A percentile compares a stretch with the other conserved stretches of the same genome.
Conservation (phyloP, 2,113 vertebrate genomes). For the Lutjanus erythropterus region DNA sequence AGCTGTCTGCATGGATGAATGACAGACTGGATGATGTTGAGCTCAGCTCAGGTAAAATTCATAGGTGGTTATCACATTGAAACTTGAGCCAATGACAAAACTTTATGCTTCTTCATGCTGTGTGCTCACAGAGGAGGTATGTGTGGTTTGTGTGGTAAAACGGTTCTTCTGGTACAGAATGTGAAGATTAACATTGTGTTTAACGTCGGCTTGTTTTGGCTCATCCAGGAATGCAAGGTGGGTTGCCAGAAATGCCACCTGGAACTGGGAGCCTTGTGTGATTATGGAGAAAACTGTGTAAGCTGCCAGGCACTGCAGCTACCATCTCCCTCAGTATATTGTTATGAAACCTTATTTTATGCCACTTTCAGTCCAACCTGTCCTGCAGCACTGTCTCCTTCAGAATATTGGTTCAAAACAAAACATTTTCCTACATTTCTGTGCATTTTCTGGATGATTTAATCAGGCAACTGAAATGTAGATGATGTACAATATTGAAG, state of each 20-base stretch:
- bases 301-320: conserved; percentile 52
- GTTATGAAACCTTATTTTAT: conserved; percentile 46
- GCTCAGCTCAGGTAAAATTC: conserved; percentile 8
- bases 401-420: background rate
- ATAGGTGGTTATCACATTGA: background rate
- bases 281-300: conserved; percentile 42
- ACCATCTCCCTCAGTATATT: conserved; percentile 36
- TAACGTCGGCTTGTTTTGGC: conserved; percentile 53
- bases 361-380: conserved; percentile 46
- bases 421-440: background rate
- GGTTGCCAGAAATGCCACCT: conserved; percentile 63
- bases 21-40: background rate
- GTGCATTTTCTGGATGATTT: background rate
- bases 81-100: conserved; percentile 4
- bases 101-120: background rate
- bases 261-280: conserved; percentile 49
- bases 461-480: background rate
- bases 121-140: background rate
- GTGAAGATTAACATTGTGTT: conserved; percentile 50
- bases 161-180: conserved; percentile 28
- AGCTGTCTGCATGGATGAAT: background rate
- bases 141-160: conserved; percentile 18
- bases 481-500: background rate
- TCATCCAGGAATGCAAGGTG: conserved; percentile 32
- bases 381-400: conserved; percentile 5